phyloP scores from a whole-genome alignment of 2,113 vertebrate species.

The Mesitornis unicolor region DNA sequence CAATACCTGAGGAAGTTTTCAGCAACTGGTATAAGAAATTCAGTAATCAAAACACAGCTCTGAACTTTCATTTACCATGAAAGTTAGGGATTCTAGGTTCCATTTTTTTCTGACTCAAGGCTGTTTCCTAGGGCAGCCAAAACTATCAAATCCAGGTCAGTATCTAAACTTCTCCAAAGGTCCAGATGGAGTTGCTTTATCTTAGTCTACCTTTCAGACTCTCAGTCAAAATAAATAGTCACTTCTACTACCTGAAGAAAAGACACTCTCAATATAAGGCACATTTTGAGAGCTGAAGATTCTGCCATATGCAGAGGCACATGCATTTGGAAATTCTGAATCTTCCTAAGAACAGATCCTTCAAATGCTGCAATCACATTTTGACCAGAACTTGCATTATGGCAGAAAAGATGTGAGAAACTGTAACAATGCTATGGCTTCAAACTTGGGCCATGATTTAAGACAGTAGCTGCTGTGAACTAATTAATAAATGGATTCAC shows the following conservation, averaged over 20 bases:
- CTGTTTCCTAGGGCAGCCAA: not conserved
- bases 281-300: not conserved
- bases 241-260: not conserved
- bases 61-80: not conserved
- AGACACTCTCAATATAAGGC: not conserved
- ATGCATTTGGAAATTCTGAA: not conserved
- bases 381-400: not conserved
- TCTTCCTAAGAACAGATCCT: not conserved
- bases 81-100: not conserved
- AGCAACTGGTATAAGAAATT: not conserved
- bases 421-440: not conserved
- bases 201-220: not conserved
- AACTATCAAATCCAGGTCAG: not conserved
- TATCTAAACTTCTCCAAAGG: not conserved
- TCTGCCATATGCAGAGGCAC: not conserved
- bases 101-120: not conserved
- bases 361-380: constrained; percentile 9
- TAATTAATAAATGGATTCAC: not conserved
- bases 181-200: not conserved
- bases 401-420: constrained; percentile 22
- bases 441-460: constrained; percentile 27
- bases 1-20: not conserved
- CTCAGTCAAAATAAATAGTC: not conserved
- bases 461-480: constrained; percentile 21
- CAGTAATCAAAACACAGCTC: not conserved